These are phyloP conservation scores for Panorpa germanica DNA, from an alignment of 2,888 invertebrate species.

Conservation along the genomic window DNA sequence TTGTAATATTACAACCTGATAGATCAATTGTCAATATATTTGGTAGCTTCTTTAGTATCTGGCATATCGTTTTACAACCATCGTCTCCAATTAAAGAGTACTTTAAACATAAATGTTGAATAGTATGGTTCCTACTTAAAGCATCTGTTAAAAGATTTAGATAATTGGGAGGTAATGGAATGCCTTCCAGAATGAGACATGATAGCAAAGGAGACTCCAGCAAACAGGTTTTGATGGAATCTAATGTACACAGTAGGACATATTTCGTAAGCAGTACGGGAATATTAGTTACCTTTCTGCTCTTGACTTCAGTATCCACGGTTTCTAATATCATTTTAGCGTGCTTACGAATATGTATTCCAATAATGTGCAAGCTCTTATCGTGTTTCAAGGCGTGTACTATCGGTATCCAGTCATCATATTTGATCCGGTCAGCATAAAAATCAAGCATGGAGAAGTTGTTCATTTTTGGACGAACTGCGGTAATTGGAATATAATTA, in stretches of 20 bases:
- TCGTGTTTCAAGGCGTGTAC: conserved; percentile 52
- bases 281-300: conserved; percentile 38
- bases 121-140: conserved; percentile 36
- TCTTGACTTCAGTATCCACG: conserved; percentile 36
- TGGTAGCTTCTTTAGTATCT: conserved; percentile 41
- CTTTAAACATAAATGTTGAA: conserved; percentile 47
- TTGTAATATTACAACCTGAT: conserved; percentile 44
- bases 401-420: conserved; percentile 58
- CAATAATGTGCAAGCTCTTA: conserved; percentile 45
- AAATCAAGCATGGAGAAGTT: conserved; percentile 42
- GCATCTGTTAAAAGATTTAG: conserved; percentile 29
- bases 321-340: conserved; percentile 15
- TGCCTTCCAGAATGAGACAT: conserved; percentile 45
- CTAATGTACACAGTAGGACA: conserved; percentile 42
- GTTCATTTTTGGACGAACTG: conserved; percentile 20
- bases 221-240: conserved; percentile 41
- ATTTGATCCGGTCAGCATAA: conserved; percentile 52
- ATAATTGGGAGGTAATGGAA: conserved; percentile 49
- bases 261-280: conserved; percentile 50
- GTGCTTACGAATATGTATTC: conserved; percentile 38
- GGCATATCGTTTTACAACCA: conserved; percentile 51
- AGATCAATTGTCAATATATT: conserved; percentile 50
- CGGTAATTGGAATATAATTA: conserved; percentile 19
- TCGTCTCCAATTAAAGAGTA: conserved; percentile 49
- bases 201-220: conserved; percentile 39